Percentiles rank a stretch among this genome's conserved stretches.
Evolutionary conservation across 2,888 invertebrate species (phyloP).

Genomic region (Ochropacha duplaris): DNA sequence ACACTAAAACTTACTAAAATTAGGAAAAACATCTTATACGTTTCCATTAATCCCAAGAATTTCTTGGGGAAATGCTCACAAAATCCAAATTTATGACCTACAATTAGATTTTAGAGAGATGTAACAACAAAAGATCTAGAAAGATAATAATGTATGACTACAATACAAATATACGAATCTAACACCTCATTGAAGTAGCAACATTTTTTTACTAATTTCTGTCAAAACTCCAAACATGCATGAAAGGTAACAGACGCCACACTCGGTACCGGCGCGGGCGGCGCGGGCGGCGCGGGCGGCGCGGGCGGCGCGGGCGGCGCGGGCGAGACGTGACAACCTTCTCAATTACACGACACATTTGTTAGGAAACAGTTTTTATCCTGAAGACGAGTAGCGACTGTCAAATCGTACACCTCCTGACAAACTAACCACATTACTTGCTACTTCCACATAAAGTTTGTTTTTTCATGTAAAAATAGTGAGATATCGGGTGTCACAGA

Average conservation of each 20-base stretch:
- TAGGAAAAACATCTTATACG: no score
- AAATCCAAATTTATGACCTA: no score
- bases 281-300: no score
- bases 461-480: slow-evolving; percentile 9
- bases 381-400: slow-evolving; percentile 64
- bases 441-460: slow-evolving; percentile 18
- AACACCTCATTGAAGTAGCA: not conserved
- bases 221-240: not conserved
- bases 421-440: slow-evolving; percentile 3
- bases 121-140: no score
- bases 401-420: slow-evolving; percentile 22
- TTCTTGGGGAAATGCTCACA: no score
- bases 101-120: no score
- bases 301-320: no score
- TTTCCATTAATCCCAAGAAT: no score
- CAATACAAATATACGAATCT: no score
- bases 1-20: no score
- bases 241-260: not conserved
- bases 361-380: slow-evolving; percentile 48
- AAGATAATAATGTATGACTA: no score
- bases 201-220: not conserved
- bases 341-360: slow-evolving; percentile 54
- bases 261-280: not conserved
- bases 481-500: slow-evolving; percentile 49
- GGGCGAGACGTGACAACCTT: slow-evolving; percentile 34